Percentiles rank a stretch among this genome's conserved stretches.
Conservation (phyloP, 2,888 invertebrate species). For the Orthosia gothica region DNA sequence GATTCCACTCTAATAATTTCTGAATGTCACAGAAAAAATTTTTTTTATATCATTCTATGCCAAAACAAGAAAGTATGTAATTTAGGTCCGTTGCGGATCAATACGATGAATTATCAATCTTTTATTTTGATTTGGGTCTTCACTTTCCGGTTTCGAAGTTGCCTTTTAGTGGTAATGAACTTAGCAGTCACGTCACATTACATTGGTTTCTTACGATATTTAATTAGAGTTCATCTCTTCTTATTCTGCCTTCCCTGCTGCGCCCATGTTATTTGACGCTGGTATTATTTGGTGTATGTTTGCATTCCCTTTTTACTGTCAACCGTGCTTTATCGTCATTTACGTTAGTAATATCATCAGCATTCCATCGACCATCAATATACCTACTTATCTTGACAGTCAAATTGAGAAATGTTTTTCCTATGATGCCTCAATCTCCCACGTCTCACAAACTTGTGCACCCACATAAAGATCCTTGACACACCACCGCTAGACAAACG, state of each 20-base stretch:
- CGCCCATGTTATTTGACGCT: background rate
- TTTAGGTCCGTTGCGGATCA: background rate
- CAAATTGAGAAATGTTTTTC: background rate
- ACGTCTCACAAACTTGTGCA: conserved; percentile 12
- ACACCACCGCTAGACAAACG: conserved; percentile 36
- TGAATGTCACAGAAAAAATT: conserved; percentile 41
- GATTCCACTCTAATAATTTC: conserved; percentile 64
- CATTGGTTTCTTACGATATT: conserved; percentile 3
- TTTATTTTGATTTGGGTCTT: conserved; percentile 3
- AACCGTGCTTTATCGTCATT: background rate
- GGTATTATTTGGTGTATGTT: background rate
- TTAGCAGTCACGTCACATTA: conserved; percentile 7
- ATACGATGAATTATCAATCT: conserved; percentile 3
- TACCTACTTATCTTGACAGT: background rate
- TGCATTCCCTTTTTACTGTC: background rate
- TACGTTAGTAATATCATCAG: background rate
- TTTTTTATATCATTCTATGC: background rate
- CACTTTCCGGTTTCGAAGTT: conserved; percentile 23
- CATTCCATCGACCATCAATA: background rate
- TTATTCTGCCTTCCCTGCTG: background rate
- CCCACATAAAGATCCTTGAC: conserved; percentile 57
- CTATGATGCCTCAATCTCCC: background rate
- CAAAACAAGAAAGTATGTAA: too few relatives aligned
- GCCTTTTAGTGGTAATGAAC: conserved; percentile 40
- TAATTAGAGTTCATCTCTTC: background rate